Conservation (phyloP, 2,888 invertebrate genomes). For the Alviniconcha strummeri region DNA sequence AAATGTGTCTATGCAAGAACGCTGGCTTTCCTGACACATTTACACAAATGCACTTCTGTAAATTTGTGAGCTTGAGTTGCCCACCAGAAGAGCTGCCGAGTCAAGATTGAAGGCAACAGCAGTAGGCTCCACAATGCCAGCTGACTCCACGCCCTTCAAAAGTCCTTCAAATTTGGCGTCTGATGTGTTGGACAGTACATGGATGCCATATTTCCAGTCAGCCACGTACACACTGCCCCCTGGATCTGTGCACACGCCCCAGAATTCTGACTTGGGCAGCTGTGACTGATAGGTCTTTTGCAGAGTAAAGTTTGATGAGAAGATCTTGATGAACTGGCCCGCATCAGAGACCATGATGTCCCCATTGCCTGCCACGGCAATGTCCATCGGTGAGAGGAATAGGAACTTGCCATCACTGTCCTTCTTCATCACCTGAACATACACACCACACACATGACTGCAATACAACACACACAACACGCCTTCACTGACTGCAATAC, state of each 20-base stretch:
- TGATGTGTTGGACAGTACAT: slow-evolving; percentile 26
- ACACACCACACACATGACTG: no score
- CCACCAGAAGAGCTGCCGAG: not conserved
- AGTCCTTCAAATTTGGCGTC: slow-evolving; percentile 32
- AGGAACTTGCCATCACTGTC: slow-evolving; percentile 40
- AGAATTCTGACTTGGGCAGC: slow-evolving; percentile 42
- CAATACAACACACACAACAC: no score
- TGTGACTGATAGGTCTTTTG: slow-evolving; percentile 41
- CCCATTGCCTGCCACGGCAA: slow-evolving; percentile 40
- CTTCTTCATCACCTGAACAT: slow-evolving; percentile 40
- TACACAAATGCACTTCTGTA: slow-evolving; percentile 13
- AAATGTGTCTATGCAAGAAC: no score
- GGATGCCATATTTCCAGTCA: slow-evolving; percentile 48
- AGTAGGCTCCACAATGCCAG: slow-evolving; percentile 18
- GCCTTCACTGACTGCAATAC: no score
- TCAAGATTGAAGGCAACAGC: slow-evolving; percentile 11
- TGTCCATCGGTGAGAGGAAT: slow-evolving; percentile 43
- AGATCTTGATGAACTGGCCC: slow-evolving; percentile 42
- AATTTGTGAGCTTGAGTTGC: slow-evolving; percentile 18
- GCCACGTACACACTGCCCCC: slow-evolving; percentile 39
- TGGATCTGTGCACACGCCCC: slow-evolving; percentile 43
- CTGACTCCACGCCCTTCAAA: slow-evolving; percentile 19
- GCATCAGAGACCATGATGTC: slow-evolving; percentile 42
- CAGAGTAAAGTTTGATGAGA: slow-evolving; percentile 38
- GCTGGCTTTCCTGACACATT: not conserved